Evolutionary conservation across 2,113 vertebrate species (phyloP).

Genomic region (Ammodytes dubius): DNA sequence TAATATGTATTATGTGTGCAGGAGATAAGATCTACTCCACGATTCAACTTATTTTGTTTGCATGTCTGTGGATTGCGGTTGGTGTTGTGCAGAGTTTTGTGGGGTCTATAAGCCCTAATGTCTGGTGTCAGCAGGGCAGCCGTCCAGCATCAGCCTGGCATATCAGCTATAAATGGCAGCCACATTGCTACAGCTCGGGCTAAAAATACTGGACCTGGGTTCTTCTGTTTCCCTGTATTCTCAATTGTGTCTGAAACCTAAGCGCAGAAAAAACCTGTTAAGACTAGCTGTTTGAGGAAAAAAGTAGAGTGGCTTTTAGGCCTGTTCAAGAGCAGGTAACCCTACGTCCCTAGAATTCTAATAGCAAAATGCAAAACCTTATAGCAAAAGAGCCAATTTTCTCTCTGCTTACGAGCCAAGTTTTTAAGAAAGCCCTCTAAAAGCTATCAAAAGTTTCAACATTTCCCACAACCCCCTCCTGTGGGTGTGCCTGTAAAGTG

Average conservation of each 20-base stretch:
- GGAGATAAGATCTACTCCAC: neutral
- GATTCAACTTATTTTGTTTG: neutral
- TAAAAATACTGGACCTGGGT: constrained; percentile 73
- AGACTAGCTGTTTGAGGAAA: constrained; percentile 29
- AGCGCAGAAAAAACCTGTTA: constrained; percentile 7
- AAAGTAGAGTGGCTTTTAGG: constrained; percentile 35
- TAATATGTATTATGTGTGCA: neutral
- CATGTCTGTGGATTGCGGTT: constrained; percentile 11
- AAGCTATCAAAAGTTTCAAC: constrained; percentile 75
- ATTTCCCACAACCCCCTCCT: constrained; percentile 70
- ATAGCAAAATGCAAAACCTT: constrained; percentile 40
- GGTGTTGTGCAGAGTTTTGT: constrained; percentile 21
- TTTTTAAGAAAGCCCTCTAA: constrained; percentile 67
- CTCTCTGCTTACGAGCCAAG: constrained; percentile 31
- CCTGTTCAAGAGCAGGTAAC: constrained; percentile 18
- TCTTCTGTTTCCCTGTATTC: constrained; percentile 67
- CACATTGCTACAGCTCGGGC: constrained; percentile 56
- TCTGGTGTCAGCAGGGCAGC: constrained; percentile 57
- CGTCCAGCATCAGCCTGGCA: constrained; percentile 55
- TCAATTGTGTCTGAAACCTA: constrained; percentile 66
- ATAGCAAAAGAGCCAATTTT: constrained; percentile 39
- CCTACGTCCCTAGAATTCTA: constrained; percentile 33
- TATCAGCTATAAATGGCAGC: constrained; percentile 76
- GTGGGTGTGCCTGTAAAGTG: constrained; percentile 77
- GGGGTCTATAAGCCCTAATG: constrained; percentile 52